phyloP scores from a whole-genome alignment of 2,113 vertebrate species.

The Mirounga angustirostris region DNA sequence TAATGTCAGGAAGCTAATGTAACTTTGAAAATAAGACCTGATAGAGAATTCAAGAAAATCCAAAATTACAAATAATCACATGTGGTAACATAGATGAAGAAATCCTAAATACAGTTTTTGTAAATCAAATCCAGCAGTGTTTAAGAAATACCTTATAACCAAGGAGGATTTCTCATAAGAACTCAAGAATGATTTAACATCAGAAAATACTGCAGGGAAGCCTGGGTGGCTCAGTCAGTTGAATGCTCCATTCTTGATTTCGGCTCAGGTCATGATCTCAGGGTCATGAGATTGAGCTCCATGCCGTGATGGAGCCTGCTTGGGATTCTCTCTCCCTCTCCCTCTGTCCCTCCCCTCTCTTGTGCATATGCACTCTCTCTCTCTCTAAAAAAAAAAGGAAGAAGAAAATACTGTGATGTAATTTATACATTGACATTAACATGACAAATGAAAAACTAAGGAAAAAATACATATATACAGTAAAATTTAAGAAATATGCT shows the following conservation, averaged over 20 bases:
- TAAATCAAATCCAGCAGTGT: background rate
- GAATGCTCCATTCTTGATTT: background rate
- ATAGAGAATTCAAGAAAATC: background rate
- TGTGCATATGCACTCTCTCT: background rate
- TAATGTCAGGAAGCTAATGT: background rate
- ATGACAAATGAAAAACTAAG: background rate
- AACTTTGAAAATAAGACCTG: constrained; percentile 12
- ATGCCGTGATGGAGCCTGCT: background rate
- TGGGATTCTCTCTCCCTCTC: background rate
- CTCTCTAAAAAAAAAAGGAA: background rate
- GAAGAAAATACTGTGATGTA: background rate
- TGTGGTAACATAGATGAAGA: background rate
- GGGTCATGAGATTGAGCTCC: background rate
- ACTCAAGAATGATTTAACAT: background rate
- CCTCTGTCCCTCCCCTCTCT: background rate
- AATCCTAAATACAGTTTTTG: background rate
- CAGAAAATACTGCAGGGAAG: background rate
- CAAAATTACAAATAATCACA: constrained; percentile 9
- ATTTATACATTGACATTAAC: background rate
- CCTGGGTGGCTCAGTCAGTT: background rate
- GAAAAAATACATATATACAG: background rate
- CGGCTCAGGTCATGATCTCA: background rate
- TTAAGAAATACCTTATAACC: background rate
- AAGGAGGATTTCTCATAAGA: background rate
- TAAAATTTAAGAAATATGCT: background rate